phyloP scores from a whole-genome alignment of 2,888 invertebrate genomes.

The Xylota sylvarum region DNA sequence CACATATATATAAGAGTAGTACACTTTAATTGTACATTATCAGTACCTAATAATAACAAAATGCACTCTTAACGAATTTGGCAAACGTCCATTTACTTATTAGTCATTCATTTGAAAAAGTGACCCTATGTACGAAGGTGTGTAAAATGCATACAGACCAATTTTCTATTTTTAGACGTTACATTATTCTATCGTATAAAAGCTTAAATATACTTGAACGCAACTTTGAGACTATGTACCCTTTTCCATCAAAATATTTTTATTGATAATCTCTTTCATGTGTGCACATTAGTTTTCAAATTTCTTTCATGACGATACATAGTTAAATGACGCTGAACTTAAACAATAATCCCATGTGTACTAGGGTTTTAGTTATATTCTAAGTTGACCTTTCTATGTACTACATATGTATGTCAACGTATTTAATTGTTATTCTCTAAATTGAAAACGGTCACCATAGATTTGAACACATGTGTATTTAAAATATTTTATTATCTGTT shows the following conservation, averaged over 20 bases:
- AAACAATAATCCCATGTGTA: background rate
- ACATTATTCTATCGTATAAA: constrained; percentile 6
- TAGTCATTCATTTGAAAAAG: constrained; percentile 16
- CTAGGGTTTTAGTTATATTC: too few species aligned
- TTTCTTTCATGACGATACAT: background rate
- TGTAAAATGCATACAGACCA: constrained; percentile 20
- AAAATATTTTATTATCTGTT: too few species aligned
- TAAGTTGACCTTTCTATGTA: too few species aligned
- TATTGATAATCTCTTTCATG: constrained; percentile 14
- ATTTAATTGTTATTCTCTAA: too few species aligned
- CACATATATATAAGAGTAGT: background rate
- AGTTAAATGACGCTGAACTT: background rate
- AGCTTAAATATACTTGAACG: constrained; percentile 21
- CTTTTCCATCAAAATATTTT: constrained; percentile 15
- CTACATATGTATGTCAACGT: too few species aligned
- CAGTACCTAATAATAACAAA: background rate
- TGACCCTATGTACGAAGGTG: constrained; percentile 15
- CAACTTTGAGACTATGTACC: constrained; percentile 13
- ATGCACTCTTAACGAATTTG: constrained; percentile 6
- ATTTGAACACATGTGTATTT: too few species aligned
- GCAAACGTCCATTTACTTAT: constrained; percentile 9
- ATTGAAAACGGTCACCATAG: too few species aligned
- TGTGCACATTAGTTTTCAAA: background rate
- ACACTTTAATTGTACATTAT: too few species aligned
- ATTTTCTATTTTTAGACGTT: constrained; percentile 37